These are phyloP conservation scores for Orthosia gracilis DNA, from an alignment of 2,888 invertebrate species.

Conservation along the genomic window DNA sequence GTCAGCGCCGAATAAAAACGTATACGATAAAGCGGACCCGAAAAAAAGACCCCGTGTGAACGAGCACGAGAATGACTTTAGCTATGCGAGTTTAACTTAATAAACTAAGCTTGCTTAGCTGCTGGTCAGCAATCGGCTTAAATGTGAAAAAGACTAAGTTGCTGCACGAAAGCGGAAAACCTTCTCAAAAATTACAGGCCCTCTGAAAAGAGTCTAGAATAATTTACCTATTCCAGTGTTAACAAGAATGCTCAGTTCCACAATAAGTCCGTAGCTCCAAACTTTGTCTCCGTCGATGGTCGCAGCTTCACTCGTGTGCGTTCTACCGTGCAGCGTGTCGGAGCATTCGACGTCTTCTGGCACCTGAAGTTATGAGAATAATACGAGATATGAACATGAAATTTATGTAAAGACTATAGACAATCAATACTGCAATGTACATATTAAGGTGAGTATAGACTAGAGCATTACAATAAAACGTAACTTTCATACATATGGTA, in stretches of 20 bases:
- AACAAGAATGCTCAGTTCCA: conserved; percentile 89
- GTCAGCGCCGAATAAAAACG: too few relatives aligned
- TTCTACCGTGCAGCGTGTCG: conserved; percentile 88
- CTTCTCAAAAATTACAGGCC: background rate
- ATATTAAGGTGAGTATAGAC: too few relatives aligned
- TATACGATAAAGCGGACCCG: too few relatives aligned
- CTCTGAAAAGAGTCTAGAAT: background rate
- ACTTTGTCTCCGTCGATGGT: conserved; percentile 70
- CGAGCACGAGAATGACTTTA: too few relatives aligned
- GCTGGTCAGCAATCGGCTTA: background rate
- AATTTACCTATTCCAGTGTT: conserved; percentile 75
- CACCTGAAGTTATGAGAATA: conserved; percentile 68
- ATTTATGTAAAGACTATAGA: too few relatives aligned
- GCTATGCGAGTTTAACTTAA: too few relatives aligned
- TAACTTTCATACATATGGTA: too few relatives aligned
- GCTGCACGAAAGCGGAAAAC: background rate
- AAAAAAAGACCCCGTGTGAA: too few relatives aligned
- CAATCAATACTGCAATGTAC: too few relatives aligned
- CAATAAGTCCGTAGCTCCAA: conserved; percentile 90
- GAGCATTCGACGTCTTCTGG: conserved; percentile 80
- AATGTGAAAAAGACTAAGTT: background rate
- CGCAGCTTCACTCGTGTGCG: conserved; percentile 86
- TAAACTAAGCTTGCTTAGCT: too few relatives aligned
- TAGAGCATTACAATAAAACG: too few relatives aligned
- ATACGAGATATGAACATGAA: too few relatives aligned